Base-by-base conservation (phyloP, 1,140 invertebrate species). In the Drusus annulatus region DNA sequence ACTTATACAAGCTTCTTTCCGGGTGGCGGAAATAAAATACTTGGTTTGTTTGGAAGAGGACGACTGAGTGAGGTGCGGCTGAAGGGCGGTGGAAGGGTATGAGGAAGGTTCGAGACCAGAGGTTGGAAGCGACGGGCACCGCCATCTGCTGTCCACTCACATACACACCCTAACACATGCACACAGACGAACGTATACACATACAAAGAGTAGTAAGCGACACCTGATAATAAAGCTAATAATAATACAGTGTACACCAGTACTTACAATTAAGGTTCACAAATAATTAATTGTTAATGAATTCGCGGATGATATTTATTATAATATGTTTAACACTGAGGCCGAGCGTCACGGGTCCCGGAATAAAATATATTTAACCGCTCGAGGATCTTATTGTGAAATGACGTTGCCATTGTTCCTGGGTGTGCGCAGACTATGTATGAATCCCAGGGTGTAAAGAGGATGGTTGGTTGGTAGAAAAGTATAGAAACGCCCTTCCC, bases 221-320 rank as follows among this genome's bases (percentile, higher is more conserved):
- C 81, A 83, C 76, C 76, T 52, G 77, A 78, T 21, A 79, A 77
- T 82, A 80, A 83, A 83, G 81, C 81, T 83, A 80, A 80, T 82
- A 82, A 82, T 80, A 80, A 82, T 82, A 82, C 81, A 79, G 77
- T 79, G 81, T 82, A 82, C 81, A 82, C 78, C 79, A 82, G 71
- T 73, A 82, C 81, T 82, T 82, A 81, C 68, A 79, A 80, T 79
- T 82, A 79, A 82, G 78, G 56, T 82, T 82, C 77, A 82, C 73
- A 76, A 80, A 79, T 82, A 78, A 82, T 82, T 56, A 60, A 77
- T 78, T 76, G 78, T 76, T 81, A 74, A 79, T 79, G 51, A 79
- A 76, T 79, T 28, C 31, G 68, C 77, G 50, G 76, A 79, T 81
- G 80, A 75, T 68, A 71, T 45, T 13, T 68, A 71, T 36, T 7